Evolutionary conservation across 1,140 invertebrate genomes (phyloP).

Genomic region (Ladona fulva): DNA sequence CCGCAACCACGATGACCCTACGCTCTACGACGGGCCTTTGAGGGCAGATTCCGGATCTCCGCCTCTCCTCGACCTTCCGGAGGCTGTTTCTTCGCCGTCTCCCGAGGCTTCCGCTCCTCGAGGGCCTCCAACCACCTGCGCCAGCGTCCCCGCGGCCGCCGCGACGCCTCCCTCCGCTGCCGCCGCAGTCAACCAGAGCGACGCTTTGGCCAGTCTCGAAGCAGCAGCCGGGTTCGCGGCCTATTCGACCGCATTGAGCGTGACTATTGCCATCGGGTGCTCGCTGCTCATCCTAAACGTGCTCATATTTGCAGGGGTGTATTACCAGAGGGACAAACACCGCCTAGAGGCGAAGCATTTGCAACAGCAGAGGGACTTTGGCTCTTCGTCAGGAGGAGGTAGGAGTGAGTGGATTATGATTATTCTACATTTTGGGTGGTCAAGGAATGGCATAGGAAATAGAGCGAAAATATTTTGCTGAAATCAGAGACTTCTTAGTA

Average conservation of each 20-base stretch:
- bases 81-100: background rate
- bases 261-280: slow-evolving; percentile 83
- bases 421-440: no score
- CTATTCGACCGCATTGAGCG: slow-evolving; percentile 71
- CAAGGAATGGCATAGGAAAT: no score
- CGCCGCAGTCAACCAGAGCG: slow-evolving; percentile 13
- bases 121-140: slow-evolving; percentile 40
- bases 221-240: slow-evolving; percentile 63
- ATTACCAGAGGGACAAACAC: slow-evolving; percentile 77
- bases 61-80: background rate
- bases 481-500: no score
- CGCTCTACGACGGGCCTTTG: slow-evolving; percentile 70
- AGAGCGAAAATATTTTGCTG: no score
- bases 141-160: slow-evolving; percentile 43
- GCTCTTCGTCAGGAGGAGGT: background rate
- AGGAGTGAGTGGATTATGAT: background rate
- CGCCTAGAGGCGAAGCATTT: slow-evolving; percentile 67
- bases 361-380: slow-evolving; percentile 47
- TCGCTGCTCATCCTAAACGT: slow-evolving; percentile 76
- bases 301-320: slow-evolving; percentile 76
- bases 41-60: slow-evolving; percentile 42
- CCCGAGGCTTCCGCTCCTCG: background rate
- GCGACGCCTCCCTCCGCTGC: slow-evolving; percentile 40
- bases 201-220: slow-evolving; percentile 56
- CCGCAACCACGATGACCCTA: slow-evolving; percentile 67